A percentile compares a stretch with the other conserved stretches of the same genome.
These are phyloP conservation scores for Abscondita cerata DNA, from an alignment of 2,888 invertebrate species.

Conservation along the genomic window DNA sequence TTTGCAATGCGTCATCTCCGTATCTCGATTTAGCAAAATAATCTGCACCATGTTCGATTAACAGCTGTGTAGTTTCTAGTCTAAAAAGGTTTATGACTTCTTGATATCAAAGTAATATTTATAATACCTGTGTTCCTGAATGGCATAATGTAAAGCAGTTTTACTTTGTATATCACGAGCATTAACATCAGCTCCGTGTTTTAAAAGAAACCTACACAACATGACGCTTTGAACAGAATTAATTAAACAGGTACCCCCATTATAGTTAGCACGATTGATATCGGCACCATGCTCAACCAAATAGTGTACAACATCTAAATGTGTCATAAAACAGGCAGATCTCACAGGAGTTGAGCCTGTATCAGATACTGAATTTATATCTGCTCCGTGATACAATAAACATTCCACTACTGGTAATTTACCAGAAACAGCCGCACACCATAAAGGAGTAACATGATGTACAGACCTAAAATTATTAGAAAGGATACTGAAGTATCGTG, in stretches of 20 bases:
- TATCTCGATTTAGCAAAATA: constrained; percentile 77
- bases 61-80: constrained; percentile 81
- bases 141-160: constrained; percentile 93
- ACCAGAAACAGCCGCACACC: constrained; percentile 92
- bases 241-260: constrained; percentile 92
- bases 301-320: constrained; percentile 78
- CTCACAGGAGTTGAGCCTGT: constrained; percentile 89
- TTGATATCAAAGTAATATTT: not conserved
- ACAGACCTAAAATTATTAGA: constrained; percentile 60
- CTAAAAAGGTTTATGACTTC: constrained; percentile 51
- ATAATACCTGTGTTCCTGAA: constrained; percentile 72
- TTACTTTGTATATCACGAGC: constrained; percentile 89
- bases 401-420: constrained; percentile 78
- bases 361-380: constrained; percentile 87
- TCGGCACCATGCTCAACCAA: constrained; percentile 83
- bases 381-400: constrained; percentile 80
- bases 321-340: constrained; percentile 93
- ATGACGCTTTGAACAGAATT: constrained; percentile 89
- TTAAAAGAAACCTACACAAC: constrained; percentile 80
- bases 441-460: constrained; percentile 87
- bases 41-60: constrained; percentile 82
- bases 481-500: not conserved
- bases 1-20: constrained; percentile 89
- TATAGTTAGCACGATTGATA: constrained; percentile 83
- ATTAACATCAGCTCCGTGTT: constrained; percentile 83